Conservation (phyloP, 1,140 invertebrate genomes). For the Leucophenga varia region DNA sequence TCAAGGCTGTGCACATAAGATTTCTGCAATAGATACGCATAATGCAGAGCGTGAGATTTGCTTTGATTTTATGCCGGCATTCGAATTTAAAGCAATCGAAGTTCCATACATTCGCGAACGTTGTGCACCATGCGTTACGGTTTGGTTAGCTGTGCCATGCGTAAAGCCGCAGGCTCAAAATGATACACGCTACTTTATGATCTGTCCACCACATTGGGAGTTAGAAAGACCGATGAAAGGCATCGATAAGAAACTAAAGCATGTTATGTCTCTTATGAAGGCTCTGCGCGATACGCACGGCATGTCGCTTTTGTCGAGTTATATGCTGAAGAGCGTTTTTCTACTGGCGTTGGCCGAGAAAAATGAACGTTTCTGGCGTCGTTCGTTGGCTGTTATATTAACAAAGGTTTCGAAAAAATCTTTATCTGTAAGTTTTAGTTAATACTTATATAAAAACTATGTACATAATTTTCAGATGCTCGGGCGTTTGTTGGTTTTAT, state of each 20-base stretch:
- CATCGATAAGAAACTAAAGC: constrained; percentile 23
- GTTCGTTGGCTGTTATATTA: no score
- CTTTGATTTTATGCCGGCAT: constrained; percentile 35
- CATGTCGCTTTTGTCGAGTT: constrained; percentile 19
- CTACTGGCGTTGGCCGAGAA: constrained; percentile 13
- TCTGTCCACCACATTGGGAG: constrained; percentile 26
- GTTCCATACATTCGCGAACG: no score
- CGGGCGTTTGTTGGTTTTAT: no score
- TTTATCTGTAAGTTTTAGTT: no score
- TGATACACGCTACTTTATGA: constrained; percentile 16
- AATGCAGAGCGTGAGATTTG: constrained; percentile 13
- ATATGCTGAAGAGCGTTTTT: constrained; percentile 26
- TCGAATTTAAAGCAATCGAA: no score
- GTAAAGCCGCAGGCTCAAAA: background rate
- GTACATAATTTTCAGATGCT: no score
- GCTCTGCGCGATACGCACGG: constrained; percentile 18
- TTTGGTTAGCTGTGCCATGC: constrained; percentile 33
- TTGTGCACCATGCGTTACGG: no score
- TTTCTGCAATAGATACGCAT: constrained; percentile 20
- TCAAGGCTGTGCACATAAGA: constrained; percentile 23
- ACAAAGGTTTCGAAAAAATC: no score
- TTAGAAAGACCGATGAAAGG: constrained; percentile 14
- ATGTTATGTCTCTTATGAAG: constrained; percentile 25
- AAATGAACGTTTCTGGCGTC: no score
- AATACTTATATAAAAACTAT: no score